These are phyloP conservation scores for Scaptomyza hsui DNA, from an alignment of 1,140 invertebrate species.

Conservation along the genomic window DNA sequence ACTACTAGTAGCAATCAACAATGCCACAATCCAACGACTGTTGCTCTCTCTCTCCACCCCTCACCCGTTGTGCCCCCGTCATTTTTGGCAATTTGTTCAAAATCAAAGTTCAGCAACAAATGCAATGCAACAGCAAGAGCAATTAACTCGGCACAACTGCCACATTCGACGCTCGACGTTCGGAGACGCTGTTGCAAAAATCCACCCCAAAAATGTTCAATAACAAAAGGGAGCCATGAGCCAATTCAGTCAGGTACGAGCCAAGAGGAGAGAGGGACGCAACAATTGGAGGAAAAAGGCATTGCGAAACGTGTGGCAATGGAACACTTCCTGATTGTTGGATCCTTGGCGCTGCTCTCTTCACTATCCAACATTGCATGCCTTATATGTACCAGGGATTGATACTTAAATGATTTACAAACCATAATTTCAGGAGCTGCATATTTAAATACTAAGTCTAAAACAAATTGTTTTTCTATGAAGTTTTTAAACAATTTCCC, in stretches of 20 bases:
- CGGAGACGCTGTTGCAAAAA: constrained; percentile 64
- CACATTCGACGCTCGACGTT: constrained; percentile 62
- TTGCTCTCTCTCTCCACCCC: constrained; percentile 25
- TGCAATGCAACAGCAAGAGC: constrained; percentile 76
- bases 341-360: constrained; percentile 11
- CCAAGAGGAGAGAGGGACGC: constrained; percentile 64
- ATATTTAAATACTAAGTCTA: too few species aligned
- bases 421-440: too few species aligned
- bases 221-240: constrained; percentile 75
- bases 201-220: constrained; percentile 70
- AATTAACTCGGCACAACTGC: constrained; percentile 81
- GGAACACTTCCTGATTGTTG: constrained; percentile 71
- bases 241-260: constrained; percentile 67
- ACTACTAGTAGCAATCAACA: constrained; percentile 52
- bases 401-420: too few species aligned
- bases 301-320: constrained; percentile 45
- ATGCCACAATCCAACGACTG: constrained; percentile 58
- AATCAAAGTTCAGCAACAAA: constrained; percentile 79
- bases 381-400: background rate
- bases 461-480: background rate
- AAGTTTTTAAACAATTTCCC: background rate
- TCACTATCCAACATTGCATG: constrained; percentile 22
- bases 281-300: constrained; percentile 63
- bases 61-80: constrained; percentile 7
- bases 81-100: constrained; percentile 79